These are phyloP conservation scores for Drosophila fungiperda DNA, from an alignment of 2,888 invertebrate species.

Conservation along the genomic window DNA sequence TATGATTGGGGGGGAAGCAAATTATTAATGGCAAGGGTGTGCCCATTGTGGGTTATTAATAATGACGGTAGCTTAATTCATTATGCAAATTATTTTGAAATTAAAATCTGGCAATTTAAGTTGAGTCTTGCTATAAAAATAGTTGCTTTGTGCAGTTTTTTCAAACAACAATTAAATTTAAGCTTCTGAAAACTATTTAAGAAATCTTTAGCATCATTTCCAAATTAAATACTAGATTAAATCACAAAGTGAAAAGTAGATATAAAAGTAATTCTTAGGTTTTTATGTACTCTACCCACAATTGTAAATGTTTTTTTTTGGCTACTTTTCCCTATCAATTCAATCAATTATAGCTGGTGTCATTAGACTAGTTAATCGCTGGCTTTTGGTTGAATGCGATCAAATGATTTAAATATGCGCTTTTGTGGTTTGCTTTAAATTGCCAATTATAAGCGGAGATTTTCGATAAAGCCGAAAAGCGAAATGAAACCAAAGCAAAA, in stretches of 20 bases:
- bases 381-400: slow-evolving; percentile 29
- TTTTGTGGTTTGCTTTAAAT: slow-evolving; percentile 65
- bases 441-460: slow-evolving; percentile 75
- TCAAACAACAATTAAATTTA: not conserved
- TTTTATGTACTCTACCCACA: not conserved
- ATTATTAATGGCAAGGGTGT: slow-evolving; percentile 50
- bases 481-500: slow-evolving; percentile 33
- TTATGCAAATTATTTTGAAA: not conserved
- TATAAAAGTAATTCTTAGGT: not conserved
- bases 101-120: not conserved
- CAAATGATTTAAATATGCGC: slow-evolving; percentile 72
- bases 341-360: slow-evolving; percentile 6
- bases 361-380: slow-evolving; percentile 39
- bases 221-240: not conserved
- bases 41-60: slow-evolving; percentile 11
- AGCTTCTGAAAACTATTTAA: not conserved
- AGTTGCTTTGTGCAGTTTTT: not conserved
- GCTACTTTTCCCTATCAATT: not conserved
- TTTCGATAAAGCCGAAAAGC: slow-evolving; percentile 53
- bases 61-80: slow-evolving; percentile 16
- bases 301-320: not conserved
- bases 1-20: not conserved
- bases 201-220: not conserved
- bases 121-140: not conserved
- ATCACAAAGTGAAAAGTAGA: not conserved